Evolutionary conservation across 2,888 invertebrate genomes (phyloP).

Genomic region (Stratiomys singularior): DNA sequence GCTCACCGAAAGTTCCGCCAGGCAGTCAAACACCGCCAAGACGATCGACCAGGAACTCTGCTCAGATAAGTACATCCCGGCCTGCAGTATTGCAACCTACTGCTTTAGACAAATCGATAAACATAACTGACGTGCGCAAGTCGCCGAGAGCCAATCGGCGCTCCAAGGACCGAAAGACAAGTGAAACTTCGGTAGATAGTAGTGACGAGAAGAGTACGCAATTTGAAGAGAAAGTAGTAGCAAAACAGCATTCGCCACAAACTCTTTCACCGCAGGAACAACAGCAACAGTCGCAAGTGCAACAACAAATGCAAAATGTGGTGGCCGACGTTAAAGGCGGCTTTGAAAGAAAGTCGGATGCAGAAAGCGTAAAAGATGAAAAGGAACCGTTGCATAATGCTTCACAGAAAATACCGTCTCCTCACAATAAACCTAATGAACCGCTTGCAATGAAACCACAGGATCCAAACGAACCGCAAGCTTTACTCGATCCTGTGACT

Average conservation of each 20-base stretch:
- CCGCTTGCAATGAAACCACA: background rate
- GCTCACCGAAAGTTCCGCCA: conserved; percentile 59
- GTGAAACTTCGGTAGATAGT: conserved; percentile 74
- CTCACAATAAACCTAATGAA: background rate
- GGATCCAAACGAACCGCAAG: conserved; percentile 70
- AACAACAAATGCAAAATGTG: background rate
- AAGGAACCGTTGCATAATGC: background rate
- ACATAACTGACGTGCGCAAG: conserved; percentile 67
- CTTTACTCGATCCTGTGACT: conserved; percentile 79
- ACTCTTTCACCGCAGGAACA: background rate
- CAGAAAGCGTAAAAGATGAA: background rate
- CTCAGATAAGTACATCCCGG: conserved; percentile 55
- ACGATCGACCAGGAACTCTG: conserved; percentile 63
- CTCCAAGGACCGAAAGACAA: conserved; percentile 72
- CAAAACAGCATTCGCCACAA: conserved; percentile 30
- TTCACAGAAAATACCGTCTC: background rate
- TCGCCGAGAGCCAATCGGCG: conserved; percentile 74
- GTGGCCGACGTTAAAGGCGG: background rate
- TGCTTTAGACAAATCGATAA: conserved; percentile 36
- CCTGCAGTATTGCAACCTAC: conserved; percentile 25
- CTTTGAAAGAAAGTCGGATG: background rate
- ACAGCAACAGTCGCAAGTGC: background rate
- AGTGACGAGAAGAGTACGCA: conserved; percentile 68
- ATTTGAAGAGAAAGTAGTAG: conserved; percentile 51
- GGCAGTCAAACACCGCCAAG: conserved; percentile 63